phyloP scores from a whole-genome alignment of 1,140 invertebrate species.

The Forficula auricularia region DNA sequence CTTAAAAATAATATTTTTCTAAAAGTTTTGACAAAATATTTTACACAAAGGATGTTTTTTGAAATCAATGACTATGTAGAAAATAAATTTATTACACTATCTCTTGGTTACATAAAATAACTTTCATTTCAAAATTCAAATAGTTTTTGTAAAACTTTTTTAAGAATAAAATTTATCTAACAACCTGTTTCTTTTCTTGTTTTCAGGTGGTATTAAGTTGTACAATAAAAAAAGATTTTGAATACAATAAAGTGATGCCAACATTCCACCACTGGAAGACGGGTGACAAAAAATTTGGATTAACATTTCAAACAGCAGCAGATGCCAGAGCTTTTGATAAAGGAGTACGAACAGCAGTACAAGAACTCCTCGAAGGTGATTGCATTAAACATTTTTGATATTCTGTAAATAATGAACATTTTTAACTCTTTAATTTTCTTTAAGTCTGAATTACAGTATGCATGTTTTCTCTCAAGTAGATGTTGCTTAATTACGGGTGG shows the following conservation, averaged over 20 bases:
- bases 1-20: too few relatives aligned
- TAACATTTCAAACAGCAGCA: conserved; percentile 85
- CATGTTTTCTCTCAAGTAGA: conserved; percentile 1
- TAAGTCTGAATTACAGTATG: not conserved
- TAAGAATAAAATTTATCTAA: too few relatives aligned
- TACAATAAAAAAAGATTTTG: conserved; percentile 86
- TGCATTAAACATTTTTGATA: conserved; percentile 9
- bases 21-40: too few relatives aligned
- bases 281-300: conserved; percentile 82
- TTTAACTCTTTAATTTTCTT: conserved; percentile 7
- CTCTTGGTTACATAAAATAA: too few relatives aligned
- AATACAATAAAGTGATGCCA: conserved; percentile 95
- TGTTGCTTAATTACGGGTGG: not conserved
- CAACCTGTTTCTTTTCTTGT: too few relatives aligned
- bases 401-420: conserved; percentile 6
- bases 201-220: conserved; percentile 81
- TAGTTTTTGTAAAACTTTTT: too few relatives aligned
- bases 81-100: too few relatives aligned
- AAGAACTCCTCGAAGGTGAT: conserved; percentile 80
- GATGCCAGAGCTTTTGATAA: conserved; percentile 89
- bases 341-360: conserved; percentile 72
- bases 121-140: too few relatives aligned
- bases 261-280: conserved; percentile 96
- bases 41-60: too few relatives aligned
- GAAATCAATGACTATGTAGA: too few relatives aligned